A percentile compares a stretch with the other conserved stretches of the same genome.
Conservation (phyloP, 2,113 vertebrate genomes). For the Polypterus senegalus region DNA sequence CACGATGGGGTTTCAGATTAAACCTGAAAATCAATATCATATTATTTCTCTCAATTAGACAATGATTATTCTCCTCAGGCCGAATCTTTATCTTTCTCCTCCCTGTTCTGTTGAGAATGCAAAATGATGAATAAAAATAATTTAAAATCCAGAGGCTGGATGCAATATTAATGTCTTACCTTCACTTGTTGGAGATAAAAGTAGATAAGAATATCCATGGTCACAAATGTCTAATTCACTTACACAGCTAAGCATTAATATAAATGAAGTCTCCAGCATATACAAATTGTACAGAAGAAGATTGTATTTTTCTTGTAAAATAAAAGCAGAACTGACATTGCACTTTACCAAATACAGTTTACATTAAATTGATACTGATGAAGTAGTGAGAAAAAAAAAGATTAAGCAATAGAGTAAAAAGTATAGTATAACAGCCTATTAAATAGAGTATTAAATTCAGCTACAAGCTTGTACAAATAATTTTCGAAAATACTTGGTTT, state of each 20-base stretch:
- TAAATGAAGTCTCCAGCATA: slow-evolving; percentile 21
- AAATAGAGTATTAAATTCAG: too few relatives aligned
- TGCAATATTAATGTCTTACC: slow-evolving; percentile 35
- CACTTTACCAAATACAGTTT: too few relatives aligned
- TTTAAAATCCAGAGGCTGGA: slow-evolving; percentile 38
- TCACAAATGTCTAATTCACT: slow-evolving; percentile 30
- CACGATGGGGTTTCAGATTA: slow-evolving; percentile 30
- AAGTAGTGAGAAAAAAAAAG: too few relatives aligned
- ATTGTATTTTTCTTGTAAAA: neutral
- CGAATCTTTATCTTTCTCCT: slow-evolving; percentile 34
- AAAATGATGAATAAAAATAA: slow-evolving; percentile 22
- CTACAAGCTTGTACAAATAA: too few relatives aligned
- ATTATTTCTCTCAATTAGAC: slow-evolving; percentile 45
- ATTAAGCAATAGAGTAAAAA: too few relatives aligned
- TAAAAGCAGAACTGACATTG: neutral
- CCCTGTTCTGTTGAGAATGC: slow-evolving; percentile 22
- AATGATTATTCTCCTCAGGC: slow-evolving; percentile 39
- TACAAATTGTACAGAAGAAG: neutral
- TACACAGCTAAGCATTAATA: slow-evolving; percentile 18
- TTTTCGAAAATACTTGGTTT: too few relatives aligned
- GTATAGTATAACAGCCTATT: too few relatives aligned
- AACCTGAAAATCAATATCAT: slow-evolving; percentile 38
- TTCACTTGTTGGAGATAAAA: slow-evolving; percentile 42
- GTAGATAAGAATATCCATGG: slow-evolving; percentile 31
- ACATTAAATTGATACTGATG: too few relatives aligned